A percentile compares a stretch with the other conserved stretches of the same genome.
Evolutionary conservation across 2,113 vertebrate genomes (phyloP).

Genomic region (Megaceryle maxima): DNA sequence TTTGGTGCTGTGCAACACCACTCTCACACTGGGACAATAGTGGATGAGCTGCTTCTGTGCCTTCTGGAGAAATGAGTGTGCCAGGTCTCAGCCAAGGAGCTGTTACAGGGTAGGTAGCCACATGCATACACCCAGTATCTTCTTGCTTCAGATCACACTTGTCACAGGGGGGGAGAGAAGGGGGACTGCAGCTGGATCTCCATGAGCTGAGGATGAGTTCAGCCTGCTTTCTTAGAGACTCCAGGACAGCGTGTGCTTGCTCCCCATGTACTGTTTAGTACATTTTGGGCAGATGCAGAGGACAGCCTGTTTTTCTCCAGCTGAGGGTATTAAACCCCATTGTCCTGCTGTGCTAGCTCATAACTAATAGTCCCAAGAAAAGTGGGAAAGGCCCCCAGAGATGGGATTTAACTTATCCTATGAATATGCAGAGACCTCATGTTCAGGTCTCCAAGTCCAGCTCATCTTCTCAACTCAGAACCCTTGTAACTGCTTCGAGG

Average conservation of each 20-base stretch:
- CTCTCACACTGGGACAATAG: not conserved
- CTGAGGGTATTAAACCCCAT: not conserved
- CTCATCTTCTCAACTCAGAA: not conserved
- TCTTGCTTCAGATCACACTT: not conserved
- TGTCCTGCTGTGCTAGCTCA: not conserved
- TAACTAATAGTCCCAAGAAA: not conserved
- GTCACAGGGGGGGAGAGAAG: not conserved
- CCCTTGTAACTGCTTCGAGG: not conserved
- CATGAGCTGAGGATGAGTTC: not conserved
- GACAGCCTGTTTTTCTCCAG: not conserved
- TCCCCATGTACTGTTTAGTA: not conserved
- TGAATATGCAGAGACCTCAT: not conserved
- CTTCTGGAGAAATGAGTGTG: not conserved
- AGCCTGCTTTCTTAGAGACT: not conserved
- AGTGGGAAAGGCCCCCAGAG: not conserved
- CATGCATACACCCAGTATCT: not conserved
- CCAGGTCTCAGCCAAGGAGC: not conserved
- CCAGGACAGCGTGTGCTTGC: rapidly evolving
- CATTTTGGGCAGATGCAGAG: not conserved
- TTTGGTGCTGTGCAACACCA: not conserved
- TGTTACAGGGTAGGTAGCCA: not conserved
- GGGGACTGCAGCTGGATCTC: not conserved
- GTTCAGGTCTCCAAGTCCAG: not conserved
- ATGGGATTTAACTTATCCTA: not conserved
- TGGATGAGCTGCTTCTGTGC: not conserved